A percentile compares a stretch with the other conserved stretches of the same genome.
Evolutionary conservation across 2,113 vertebrate genomes (phyloP).

Genomic region (Danio rerio): GRCz12tu NC_133191.1:17873501-17874000

Average conservation of each 20-base stretch:
- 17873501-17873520: background rate
- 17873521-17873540: background rate
- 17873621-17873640: no score
- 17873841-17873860: slow-evolving; percentile 56
- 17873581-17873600: no score
- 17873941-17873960: slow-evolving; percentile 34
- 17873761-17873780: background rate
- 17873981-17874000: background rate
- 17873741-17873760: background rate
- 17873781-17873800: background rate
- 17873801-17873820: slow-evolving; percentile 16
- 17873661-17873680: no score
- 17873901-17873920: slow-evolving; percentile 62
- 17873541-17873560: background rate
- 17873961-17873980: slow-evolving; percentile 11
- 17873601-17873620: no score
- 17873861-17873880: slow-evolving; percentile 48
- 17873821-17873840: slow-evolving; percentile 1
- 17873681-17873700: background rate
- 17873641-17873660: no score
- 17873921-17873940: slow-evolving; percentile 50
- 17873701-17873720: background rate
- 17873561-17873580: no score
- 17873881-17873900: slow-evolving; percentile 57
- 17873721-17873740: background rate